phyloP scores from a whole-genome alignment of 2,888 invertebrate species.

The Autographa gamma region DNA sequence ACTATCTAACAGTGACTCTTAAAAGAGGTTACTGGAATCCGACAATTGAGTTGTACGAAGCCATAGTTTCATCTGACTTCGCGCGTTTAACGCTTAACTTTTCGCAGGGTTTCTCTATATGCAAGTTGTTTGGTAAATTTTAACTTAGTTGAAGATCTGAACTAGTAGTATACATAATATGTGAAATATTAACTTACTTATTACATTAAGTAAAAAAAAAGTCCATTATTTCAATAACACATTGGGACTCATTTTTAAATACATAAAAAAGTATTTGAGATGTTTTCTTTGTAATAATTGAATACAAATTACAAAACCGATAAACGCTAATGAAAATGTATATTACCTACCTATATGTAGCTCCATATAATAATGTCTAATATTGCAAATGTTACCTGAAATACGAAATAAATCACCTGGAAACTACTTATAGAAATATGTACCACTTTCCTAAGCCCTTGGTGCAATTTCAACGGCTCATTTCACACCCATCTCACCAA shows the following conservation, averaged over 20 bases:
- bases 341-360: too few species aligned
- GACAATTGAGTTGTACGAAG: constrained; percentile 25
- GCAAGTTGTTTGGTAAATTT: not conserved
- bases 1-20: not conserved
- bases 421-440: constrained; percentile 45
- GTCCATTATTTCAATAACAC: too few species aligned
- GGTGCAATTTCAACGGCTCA: constrained; percentile 69
- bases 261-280: too few species aligned
- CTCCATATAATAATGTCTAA: not conserved
- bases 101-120: constrained; percentile 11
- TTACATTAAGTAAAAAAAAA: too few species aligned
- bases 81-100: constrained; percentile 17
- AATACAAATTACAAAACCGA: not conserved
- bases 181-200: too few species aligned
- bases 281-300: not conserved
- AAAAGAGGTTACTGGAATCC: constrained; percentile 7
- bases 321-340: not conserved
- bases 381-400: constrained; percentile 30
- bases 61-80: constrained; percentile 23
- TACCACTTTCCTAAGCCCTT: constrained; percentile 61
- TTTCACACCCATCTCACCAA: constrained; percentile 69
- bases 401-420: constrained; percentile 31
- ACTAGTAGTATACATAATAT: too few species aligned
- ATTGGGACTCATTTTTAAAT: too few species aligned
- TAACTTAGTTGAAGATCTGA: not conserved